phyloP scores from a whole-genome alignment of 2,113 vertebrate species.

The Dinomys branickii region DNA sequence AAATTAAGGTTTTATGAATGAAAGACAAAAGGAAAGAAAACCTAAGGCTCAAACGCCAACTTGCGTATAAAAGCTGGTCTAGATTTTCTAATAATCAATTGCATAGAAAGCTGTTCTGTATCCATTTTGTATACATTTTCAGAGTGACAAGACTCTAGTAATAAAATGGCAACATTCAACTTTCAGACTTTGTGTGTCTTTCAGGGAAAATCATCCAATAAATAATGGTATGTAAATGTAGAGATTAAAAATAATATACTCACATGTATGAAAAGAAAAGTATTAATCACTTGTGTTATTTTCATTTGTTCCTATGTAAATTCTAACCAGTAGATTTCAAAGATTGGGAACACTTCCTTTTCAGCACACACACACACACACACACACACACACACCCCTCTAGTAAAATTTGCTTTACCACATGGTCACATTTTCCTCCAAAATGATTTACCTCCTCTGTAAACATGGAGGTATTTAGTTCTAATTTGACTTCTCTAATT shows the following conservation, averaged over 20 bases:
- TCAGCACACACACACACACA: not conserved
- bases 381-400: accelerated
- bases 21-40: conserved; percentile 54
- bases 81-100: conserved; percentile 32
- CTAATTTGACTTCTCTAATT: conserved; percentile 31
- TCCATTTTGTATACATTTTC: conserved; percentile 39
- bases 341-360: not conserved
- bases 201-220: conserved; percentile 10
- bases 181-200: not conserved
- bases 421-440: not conserved
- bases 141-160: not conserved
- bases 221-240: conserved; percentile 7
- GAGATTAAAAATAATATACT: conserved; percentile 20
- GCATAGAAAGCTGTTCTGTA: conserved; percentile 38
- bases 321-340: conserved; percentile 23
- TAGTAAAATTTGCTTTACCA: not conserved
- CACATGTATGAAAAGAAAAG: conserved; percentile 1
- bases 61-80: conserved; percentile 46
- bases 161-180: conserved; percentile 26
- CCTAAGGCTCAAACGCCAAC: conserved; percentile 52
- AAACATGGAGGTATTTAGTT: not conserved
- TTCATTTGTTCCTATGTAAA: conserved; percentile 19
- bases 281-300: conserved; percentile 3
- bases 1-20: conserved; percentile 70
- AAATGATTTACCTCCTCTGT: not conserved